Evolutionary conservation across 1,140 invertebrate species (phyloP), one percentile per base, ranked within the genome.

Genomic region (Drosophila micromelanica): DNA sequence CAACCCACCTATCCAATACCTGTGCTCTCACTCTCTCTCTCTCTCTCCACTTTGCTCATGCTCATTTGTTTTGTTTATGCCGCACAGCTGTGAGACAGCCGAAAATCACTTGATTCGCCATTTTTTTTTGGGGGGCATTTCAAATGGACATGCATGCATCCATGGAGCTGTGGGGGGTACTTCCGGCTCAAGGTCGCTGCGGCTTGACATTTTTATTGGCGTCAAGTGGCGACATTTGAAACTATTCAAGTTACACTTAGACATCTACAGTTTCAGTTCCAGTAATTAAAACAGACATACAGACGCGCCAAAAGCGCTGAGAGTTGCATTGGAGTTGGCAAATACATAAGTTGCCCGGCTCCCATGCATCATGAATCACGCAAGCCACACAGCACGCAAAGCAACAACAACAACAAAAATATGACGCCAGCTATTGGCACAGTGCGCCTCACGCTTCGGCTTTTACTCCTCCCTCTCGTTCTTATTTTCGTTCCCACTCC

Each of bases 311-410:
- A 78, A 78, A 78, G 56, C 49, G 65, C 37, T 59, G 40, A 57
- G 60, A 62, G 56, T 76, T 80, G 78, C 62, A 63, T 61, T 86
- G 54, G 17, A 78, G 69, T 80, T 80, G 76, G 65, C 32, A 67
- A 73, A 27, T 55, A 27, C 27, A 27, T 27, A 63, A 59, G 46
- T 46, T 57, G 52, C 51, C 48, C 38, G 67, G 62, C 61, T 40
- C 30, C 48, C 78, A 73, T 85, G 80, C 73, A 82, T 55, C 81
- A 80, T 86, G 82, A 86, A 87, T 86, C 81, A 86, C 81, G 81
- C 82, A 81, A 87, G 35, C 35, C 55, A 38, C 64, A 48, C 30
- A 65, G 48, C 81, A 86, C 78, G 82, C 81, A 81, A 87, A 76
- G 87, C 46, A 87, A 65, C 32, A 48, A 20, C 5, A 43, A 27